phyloP scores from a whole-genome alignment of 2,797 vertebrate genomes.

The Nyctibius grandis region DNA sequence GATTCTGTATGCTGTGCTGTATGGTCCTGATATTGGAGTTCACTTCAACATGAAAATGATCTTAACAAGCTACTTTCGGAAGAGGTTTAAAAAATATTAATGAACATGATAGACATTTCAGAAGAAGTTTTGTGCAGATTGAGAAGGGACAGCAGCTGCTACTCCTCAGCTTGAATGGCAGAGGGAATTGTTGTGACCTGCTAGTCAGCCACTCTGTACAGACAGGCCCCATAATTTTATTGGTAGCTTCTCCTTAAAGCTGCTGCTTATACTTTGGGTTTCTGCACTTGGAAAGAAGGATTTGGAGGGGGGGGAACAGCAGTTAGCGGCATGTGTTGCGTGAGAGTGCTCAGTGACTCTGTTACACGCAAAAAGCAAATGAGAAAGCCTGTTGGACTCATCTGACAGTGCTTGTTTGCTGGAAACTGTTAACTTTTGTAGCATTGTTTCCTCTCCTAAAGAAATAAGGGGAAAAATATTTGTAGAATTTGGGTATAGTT shows the following conservation, averaged over 20 bases:
- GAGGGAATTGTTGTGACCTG: background rate
- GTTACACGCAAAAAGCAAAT: background rate
- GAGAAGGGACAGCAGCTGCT: background rate
- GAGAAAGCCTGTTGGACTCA: background rate
- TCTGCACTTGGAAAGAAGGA: background rate
- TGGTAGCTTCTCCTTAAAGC: background rate
- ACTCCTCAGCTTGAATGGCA: background rate
- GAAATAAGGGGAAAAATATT: background rate
- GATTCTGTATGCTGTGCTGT: background rate
- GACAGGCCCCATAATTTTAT: background rate
- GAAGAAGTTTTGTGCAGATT: background rate
- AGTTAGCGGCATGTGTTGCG: fast-evolving
- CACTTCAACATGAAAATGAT: background rate
- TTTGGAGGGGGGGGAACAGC: background rate
- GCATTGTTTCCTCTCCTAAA: background rate
- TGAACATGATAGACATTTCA: background rate
- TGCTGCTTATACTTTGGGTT: background rate
- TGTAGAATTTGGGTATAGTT: background rate
- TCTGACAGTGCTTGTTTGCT: background rate
- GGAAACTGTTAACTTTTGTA: background rate
- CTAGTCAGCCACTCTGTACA: background rate
- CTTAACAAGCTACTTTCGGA: background rate
- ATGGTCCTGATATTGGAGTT: background rate
- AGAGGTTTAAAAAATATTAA: background rate
- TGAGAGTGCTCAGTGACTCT: background rate